Evolutionary conservation across 2,888 invertebrate genomes (phyloP).

Genomic region (Napeogenes inachia): DNA sequence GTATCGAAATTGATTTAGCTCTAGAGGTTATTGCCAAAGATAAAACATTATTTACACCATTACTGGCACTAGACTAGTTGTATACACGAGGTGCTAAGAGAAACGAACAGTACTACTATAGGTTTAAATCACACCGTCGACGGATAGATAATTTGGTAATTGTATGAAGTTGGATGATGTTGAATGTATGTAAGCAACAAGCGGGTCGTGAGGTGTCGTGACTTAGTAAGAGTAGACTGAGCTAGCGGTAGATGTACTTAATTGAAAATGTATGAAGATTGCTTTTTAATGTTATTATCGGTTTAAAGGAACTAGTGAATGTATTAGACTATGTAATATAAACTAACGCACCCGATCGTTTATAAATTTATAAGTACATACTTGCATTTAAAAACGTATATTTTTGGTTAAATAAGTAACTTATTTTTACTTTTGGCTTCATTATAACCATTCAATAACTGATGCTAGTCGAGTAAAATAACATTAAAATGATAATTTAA

Average conservation of each 20-base stretch:
- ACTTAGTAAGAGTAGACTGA: conserved; percentile 25
- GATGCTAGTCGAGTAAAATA: conserved; percentile 27
- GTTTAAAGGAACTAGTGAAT: no score
- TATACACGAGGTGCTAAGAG: conserved; percentile 44
- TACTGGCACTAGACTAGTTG: conserved; percentile 33
- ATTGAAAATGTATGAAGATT: conserved; percentile 9
- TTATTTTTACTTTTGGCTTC: conserved; percentile 11
- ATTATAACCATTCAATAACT: conserved; percentile 20
- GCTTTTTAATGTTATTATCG: not conserved
- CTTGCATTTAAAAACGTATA: not conserved
- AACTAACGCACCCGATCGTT: no score
- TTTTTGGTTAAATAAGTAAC: not conserved
- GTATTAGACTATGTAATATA: no score
- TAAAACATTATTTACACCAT: conserved; percentile 28
- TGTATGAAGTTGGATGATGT: no score
- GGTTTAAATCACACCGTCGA: not conserved
- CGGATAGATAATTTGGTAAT: no score
- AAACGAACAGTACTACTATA: conserved; percentile 31
- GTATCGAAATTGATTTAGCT: no score
- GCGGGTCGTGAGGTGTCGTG: not conserved
- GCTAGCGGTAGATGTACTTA: conserved; percentile 31
- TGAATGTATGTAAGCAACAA: not conserved
- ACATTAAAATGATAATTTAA: conserved; percentile 8
- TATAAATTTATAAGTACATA: no score
- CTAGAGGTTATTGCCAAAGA: conserved; percentile 24